Conservation (phyloP, 2,797 vertebrate species). For the Meriones psammophilus region DNA sequence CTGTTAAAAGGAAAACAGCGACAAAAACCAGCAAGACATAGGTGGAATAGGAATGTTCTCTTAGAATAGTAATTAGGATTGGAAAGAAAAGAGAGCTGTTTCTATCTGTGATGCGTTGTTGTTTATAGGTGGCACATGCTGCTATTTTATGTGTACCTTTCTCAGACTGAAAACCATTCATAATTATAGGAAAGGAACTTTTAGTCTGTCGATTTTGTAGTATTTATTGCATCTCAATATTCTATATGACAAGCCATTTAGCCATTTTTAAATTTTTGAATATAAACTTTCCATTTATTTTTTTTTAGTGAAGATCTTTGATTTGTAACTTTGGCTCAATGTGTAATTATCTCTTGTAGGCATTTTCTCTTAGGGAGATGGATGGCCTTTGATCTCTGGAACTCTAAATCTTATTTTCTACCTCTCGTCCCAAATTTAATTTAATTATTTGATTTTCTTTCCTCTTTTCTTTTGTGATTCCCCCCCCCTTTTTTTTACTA, state of each 20-base stretch:
- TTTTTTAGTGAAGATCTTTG: background rate
- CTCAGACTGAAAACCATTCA: background rate
- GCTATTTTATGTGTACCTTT: background rate
- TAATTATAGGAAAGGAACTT: background rate
- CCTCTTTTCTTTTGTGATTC: background rate
- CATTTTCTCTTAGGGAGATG: background rate
- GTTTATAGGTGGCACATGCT: background rate
- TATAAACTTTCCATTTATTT: background rate
- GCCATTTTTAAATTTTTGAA: background rate
- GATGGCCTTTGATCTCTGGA: background rate
- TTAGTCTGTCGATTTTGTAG: background rate
- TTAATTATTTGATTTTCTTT: background rate
- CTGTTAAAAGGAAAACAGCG: background rate
- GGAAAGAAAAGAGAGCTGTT: background rate
- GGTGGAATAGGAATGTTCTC: background rate
- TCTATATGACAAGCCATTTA: background rate
- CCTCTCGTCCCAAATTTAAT: background rate
- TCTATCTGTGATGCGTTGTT: background rate
- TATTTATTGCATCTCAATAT: background rate
- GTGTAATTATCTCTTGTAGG: background rate
- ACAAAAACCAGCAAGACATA: background rate
- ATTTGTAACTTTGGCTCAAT: background rate
- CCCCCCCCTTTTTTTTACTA: no score
- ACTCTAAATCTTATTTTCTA: background rate
- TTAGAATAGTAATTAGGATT: background rate